Evolutionary conservation across 2,888 invertebrate genomes (phyloP).

Genomic region (Plutella xylostella): DNA sequence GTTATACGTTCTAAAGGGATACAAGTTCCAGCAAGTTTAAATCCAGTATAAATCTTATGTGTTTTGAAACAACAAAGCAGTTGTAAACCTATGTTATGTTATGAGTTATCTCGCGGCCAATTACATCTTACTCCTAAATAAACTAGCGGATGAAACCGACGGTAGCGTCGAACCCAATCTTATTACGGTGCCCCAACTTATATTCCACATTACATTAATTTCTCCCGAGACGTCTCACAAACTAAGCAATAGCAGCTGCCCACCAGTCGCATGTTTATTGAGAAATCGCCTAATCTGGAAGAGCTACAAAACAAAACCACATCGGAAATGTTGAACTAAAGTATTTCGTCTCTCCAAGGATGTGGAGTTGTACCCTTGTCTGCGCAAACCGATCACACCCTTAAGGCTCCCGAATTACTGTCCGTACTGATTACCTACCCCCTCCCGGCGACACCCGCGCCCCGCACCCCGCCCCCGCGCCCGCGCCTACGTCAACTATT

Average conservation of each 20-base stretch:
- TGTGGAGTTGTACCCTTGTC: conserved; percentile 61
- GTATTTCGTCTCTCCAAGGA: conserved; percentile 66
- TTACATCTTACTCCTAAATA: conserved; percentile 34
- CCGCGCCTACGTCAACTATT: conserved; percentile 57
- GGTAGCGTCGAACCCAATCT: conserved; percentile 52
- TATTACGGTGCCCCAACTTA: conserved; percentile 51
- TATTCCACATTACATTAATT: conserved; percentile 61
- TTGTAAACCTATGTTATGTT: conserved; percentile 15
- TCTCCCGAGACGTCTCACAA: conserved; percentile 61
- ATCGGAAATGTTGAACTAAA: conserved; percentile 65
- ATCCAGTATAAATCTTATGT: conserved; percentile 9
- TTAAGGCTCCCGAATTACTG: conserved; percentile 67
- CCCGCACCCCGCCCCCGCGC: conserved; percentile 24
- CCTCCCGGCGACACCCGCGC: conserved; percentile 25
- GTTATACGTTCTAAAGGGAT: too few relatives aligned
- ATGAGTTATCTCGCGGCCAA: conserved; percentile 20
- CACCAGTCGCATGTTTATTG: conserved; percentile 59
- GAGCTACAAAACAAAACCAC: conserved; percentile 68
- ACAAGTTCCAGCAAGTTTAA: too few relatives aligned
- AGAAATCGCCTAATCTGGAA: conserved; percentile 65
- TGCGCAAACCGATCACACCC: conserved; percentile 67
- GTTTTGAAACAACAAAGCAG: conserved; percentile 14
- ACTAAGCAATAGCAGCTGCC: conserved; percentile 59
- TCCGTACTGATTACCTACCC: conserved; percentile 60
- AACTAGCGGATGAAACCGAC: conserved; percentile 42